Conservation (phyloP, 2,113 vertebrate species). For the Phylloscopus trochilus region DNA sequence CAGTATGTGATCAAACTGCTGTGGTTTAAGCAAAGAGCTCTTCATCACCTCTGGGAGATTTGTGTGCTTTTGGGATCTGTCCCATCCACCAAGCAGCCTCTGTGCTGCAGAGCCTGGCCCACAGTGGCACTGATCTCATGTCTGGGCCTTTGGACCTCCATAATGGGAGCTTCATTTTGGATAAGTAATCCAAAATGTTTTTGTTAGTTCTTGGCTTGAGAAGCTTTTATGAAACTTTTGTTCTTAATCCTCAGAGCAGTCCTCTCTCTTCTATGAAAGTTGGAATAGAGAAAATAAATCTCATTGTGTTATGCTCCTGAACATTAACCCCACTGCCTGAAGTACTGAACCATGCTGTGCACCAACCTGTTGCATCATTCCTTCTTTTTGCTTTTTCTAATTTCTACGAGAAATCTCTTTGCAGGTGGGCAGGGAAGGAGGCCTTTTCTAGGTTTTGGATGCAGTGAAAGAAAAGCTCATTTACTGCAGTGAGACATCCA, state of each 20-base stretch:
- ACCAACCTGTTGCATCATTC: neutral
- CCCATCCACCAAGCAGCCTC: neutral
- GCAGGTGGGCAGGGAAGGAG: neutral
- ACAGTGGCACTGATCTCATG: neutral
- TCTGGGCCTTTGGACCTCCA: neutral
- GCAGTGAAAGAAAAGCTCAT: neutral
- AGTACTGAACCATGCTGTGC: neutral
- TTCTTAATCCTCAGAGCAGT: neutral
- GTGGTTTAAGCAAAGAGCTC: neutral
- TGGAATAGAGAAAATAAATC: neutral
- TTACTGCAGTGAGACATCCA: neutral
- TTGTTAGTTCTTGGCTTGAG: neutral
- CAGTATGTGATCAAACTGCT: neutral
- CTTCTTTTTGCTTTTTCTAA: neutral
- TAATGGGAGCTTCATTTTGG: neutral
- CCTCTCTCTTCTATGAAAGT: neutral
- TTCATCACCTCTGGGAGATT: neutral
- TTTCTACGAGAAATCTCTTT: neutral
- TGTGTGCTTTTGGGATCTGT: neutral
- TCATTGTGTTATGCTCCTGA: neutral
- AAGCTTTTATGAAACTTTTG: neutral
- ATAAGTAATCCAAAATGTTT: accelerated
- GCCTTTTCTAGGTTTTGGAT: neutral
- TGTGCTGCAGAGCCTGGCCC: neutral
- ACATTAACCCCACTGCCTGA: neutral